phyloP scores from a whole-genome alignment of 2,113 vertebrate species.

The Gymnarchus niloticus region DNA sequence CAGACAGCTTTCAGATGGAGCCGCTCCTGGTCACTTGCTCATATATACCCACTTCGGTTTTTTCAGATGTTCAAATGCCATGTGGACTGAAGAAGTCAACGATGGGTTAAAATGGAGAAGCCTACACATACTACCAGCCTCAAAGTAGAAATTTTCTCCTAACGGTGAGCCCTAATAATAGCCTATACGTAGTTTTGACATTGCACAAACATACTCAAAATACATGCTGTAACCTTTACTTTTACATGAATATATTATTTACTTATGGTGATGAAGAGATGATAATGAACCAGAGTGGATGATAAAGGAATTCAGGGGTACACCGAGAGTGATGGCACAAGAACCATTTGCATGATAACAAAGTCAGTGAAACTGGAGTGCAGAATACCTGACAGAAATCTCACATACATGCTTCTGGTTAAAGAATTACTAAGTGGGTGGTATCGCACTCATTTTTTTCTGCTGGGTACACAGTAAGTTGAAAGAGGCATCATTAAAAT shows the following conservation, averaged over 20 bases:
- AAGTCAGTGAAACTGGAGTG: not conserved
- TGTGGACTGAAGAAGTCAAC: too few relatives aligned
- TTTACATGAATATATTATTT: not conserved
- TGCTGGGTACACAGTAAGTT: too few relatives aligned
- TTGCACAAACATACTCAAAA: not conserved
- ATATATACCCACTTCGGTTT: too few relatives aligned
- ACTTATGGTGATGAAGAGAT: not conserved
- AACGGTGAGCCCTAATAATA: not conserved
- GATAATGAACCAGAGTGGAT: not conserved
- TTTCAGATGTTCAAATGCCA: too few relatives aligned
- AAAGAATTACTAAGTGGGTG: too few relatives aligned
- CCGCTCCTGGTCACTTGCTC: too few relatives aligned
- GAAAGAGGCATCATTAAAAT: too few relatives aligned
- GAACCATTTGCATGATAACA: not conserved
- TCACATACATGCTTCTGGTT: too few relatives aligned
- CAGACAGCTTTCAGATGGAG: too few relatives aligned
- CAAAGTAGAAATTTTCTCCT: not conserved
- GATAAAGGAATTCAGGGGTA: not conserved
- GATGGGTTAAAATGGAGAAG: not conserved
- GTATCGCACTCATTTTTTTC: too few relatives aligned
- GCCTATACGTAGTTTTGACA: not conserved
- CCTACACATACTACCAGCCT: not conserved
- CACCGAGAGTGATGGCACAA: not conserved
- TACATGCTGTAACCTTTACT: not conserved
- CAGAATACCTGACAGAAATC: too few relatives aligned